Conservation (phyloP, 2,888 invertebrate genomes). For the Boloria selene region DNA sequence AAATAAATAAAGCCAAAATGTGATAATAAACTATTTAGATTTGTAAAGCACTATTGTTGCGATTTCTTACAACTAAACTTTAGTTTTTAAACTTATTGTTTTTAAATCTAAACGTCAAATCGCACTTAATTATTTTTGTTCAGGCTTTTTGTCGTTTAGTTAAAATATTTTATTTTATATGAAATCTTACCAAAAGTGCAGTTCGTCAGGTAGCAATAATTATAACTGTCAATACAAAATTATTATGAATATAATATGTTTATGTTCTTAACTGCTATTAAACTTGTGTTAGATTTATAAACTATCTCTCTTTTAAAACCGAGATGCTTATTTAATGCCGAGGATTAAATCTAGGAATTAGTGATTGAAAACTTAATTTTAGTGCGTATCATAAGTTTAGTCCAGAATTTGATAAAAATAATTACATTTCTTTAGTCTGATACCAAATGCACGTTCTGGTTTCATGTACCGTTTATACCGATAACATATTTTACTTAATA, state of each 20-base stretch:
- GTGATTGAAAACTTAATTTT: conserved; percentile 36
- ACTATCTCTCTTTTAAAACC: conserved; percentile 16
- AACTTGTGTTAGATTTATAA: conserved; percentile 16
- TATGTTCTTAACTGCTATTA: conserved; percentile 1
- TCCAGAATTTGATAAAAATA: conserved; percentile 42
- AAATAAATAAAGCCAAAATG: neutral
- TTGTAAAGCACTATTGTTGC: conserved; percentile 16
- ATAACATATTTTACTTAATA: conserved; percentile 49
- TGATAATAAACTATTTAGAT: conserved; percentile 1
- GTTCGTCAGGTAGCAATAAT: neutral
- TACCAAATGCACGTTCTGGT: conserved; percentile 58
- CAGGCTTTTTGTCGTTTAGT: neutral
- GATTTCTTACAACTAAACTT: neutral
- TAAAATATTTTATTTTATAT: neutral
- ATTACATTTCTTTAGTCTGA: conserved; percentile 44
- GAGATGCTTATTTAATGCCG: conserved; percentile 36
- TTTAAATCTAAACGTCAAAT: neutral
- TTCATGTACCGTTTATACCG: conserved; percentile 58
- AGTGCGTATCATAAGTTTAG: conserved; percentile 43
- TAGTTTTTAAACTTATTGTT: too few relatives aligned
- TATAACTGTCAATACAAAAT: too few relatives aligned
- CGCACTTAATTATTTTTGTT: too few relatives aligned
- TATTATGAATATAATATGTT: neutral
- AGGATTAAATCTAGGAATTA: conserved; percentile 42
- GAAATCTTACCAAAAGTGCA: conserved; percentile 9